Base-by-base conservation (phyloP, 2,113 vertebrate genomes). In the Sphaerodactylus townsendi region DNA sequence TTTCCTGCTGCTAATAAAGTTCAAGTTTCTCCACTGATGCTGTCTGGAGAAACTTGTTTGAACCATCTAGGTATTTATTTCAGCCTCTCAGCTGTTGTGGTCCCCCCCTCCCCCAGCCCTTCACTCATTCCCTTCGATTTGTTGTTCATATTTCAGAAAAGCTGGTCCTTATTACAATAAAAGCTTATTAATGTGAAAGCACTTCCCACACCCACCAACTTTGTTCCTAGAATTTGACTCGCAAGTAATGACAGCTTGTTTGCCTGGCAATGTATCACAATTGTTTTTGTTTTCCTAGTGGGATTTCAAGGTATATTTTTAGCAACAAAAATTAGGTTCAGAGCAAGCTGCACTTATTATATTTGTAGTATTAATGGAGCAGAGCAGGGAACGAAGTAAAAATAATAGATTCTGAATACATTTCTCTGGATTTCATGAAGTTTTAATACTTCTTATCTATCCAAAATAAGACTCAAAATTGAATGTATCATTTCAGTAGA, bases 1-100 rank as follows among this genome's bases (percentile, higher is more conserved):
- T 3, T 48, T 75, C 59, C 84, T 93, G 84, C 86, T 90, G 83
- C 84, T 91, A 92, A 89, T 91, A 86, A 90, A 80, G 73, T 66
- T 79, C 69, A 85, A 76, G 2, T 88, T 92, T 86, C 88, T 88
- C 70, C 70, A 50, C 76, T 77, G 71, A 48, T 71, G 15, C 79
- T 86, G 3, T 30, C 37, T 79, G 39, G 53, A 62, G 53, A 88
- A 10, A 30, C 1, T 39, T 2, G 2, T 39, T 65, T 64, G 33
- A 71, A 72, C 41, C 53, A 69, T 83, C 77, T 72, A 33, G 69
- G 13, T 5, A 15, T 85, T 83, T 75, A 6, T 78, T 88, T 70
- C 70, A 4, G 39, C 77, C 64, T 30, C 28, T 88, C 23, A 74
- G 1, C 2, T 19, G 74, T 66, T 11, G 46, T 23, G 59, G 21